A percentile compares a stretch with the other conserved stretches of the same genome.
phyloP scores from a whole-genome alignment of 2,888 invertebrate genomes.

The Platycheirus albimanus region DNA sequence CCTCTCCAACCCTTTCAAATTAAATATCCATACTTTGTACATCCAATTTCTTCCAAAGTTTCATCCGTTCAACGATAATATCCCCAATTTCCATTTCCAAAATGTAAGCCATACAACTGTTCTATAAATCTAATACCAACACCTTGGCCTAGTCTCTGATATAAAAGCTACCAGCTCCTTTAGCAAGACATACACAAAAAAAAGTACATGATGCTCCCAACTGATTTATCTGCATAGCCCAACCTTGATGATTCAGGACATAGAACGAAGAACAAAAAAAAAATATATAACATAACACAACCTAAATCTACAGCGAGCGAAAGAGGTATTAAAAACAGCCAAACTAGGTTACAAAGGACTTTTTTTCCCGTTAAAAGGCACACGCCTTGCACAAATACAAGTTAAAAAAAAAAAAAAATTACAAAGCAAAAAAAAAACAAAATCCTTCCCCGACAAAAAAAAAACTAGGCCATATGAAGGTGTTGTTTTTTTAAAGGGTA shows the following conservation, averaged over 20 bases:
- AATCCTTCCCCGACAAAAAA: too few relatives aligned
- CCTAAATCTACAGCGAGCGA: constrained; percentile 6
- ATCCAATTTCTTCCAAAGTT: too few relatives aligned
- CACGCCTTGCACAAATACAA: constrained; percentile 35
- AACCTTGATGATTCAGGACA: constrained; percentile 39
- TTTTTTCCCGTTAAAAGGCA: constrained; percentile 23
- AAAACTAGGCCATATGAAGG: constrained; percentile 50
- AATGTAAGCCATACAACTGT: background rate
- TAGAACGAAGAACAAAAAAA: constrained; percentile 15
- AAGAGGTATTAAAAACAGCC: constrained; percentile 36
- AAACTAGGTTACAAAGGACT: constrained; percentile 43
- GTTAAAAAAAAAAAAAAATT: constrained; percentile 1
- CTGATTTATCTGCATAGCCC: constrained; percentile 35
- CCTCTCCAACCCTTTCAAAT: too few relatives aligned
- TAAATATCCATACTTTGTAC: too few relatives aligned
- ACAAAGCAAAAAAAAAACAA: background rate
- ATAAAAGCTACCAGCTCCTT: constrained; percentile 12
- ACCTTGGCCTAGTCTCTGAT: constrained; percentile 38
- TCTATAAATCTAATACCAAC: constrained; percentile 11
- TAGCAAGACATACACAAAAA: background rate
- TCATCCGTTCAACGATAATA: too few relatives aligned
- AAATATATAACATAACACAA: background rate
- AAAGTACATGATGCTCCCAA: constrained; percentile 13
- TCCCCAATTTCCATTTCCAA: background rate
- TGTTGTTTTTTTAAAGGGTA: constrained; percentile 12